These are phyloP conservation scores for Physella acuta DNA, from an alignment of 1,140 invertebrate genomes.

Conservation along the genomic window DNA sequence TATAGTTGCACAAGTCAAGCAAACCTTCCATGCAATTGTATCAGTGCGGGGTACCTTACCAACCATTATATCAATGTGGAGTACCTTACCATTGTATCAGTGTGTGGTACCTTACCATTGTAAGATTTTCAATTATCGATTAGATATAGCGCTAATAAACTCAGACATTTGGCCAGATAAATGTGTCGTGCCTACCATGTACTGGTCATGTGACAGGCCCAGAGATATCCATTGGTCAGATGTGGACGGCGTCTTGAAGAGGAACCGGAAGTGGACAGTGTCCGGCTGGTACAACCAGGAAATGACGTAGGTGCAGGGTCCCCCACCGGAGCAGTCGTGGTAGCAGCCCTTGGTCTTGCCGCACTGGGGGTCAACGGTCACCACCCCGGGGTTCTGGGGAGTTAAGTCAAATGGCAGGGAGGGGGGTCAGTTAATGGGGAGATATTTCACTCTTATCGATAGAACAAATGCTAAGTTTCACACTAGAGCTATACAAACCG, in stretches of 20 bases:
- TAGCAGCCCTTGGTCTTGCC: conserved; percentile 17
- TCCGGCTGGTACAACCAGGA: conserved; percentile 2
- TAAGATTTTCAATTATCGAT: too few species aligned
- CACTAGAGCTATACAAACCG: neutral
- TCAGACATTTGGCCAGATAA: too few species aligned
- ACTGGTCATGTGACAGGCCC: neutral
- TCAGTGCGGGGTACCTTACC: too few species aligned
- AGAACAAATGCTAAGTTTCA: neutral
- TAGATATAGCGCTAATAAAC: too few species aligned
- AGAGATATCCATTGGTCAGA: conserved; percentile 19
- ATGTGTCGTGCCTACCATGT: conserved; percentile 18
- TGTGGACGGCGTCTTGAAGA: conserved; percentile 5
- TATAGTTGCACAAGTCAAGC: too few species aligned
- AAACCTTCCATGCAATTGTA: too few species aligned
- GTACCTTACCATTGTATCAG: too few species aligned
- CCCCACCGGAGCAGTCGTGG: conserved; percentile 8
- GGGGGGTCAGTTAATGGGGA: too few species aligned
- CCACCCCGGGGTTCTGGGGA: conserved; percentile 16
- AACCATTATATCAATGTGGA: too few species aligned
- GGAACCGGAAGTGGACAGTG: neutral
- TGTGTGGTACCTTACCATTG: too few species aligned
- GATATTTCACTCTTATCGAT: neutral
- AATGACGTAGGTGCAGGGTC: neutral
- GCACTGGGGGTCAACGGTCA: conserved; percentile 1
- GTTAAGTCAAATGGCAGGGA: neutral